Evolutionary conservation across 1,140 invertebrate genomes (phyloP).

Genomic region (Chionoecetes opilio): DNA sequence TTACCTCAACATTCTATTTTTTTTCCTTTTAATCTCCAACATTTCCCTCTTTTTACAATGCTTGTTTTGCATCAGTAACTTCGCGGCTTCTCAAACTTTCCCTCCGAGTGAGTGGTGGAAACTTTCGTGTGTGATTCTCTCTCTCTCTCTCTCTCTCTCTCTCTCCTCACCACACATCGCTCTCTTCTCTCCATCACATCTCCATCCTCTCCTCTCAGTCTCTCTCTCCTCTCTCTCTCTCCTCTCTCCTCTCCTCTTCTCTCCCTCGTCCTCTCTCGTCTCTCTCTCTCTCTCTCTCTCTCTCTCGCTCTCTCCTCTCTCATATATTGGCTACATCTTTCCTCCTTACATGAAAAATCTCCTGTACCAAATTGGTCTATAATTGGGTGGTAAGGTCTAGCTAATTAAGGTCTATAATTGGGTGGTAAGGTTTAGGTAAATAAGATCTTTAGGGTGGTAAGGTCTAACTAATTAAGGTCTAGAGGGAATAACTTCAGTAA

Average conservation of each 20-base stretch:
- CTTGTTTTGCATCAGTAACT: neutral
- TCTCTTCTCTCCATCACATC: neutral
- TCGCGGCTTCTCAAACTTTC: neutral
- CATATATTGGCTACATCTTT: too few species aligned
- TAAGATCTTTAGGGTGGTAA: neutral
- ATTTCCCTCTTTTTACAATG: neutral
- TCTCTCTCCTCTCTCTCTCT: too few species aligned
- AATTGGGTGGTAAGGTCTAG: too few species aligned
- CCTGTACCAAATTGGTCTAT: too few species aligned
- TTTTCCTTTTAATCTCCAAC: neutral
- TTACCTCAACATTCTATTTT: neutral
- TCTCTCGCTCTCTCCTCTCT: too few species aligned
- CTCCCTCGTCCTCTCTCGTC: neutral
- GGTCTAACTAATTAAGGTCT: too few species aligned
- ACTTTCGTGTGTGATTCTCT: neutral
- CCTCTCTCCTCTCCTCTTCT: neutral
- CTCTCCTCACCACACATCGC: too few species aligned
- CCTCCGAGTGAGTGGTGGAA: neutral
- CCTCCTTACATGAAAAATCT: too few species aligned
- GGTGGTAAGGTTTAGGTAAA: neutral
- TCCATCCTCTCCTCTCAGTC: neutral
- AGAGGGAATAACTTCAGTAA: neutral
- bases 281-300: too few species aligned
- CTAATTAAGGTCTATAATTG: too few species aligned
- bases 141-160: too few species aligned